These are phyloP conservation scores for Disparrhopalites patrizii DNA, from an alignment of 2,888 invertebrate genomes.

Conservation along the genomic window DNA sequence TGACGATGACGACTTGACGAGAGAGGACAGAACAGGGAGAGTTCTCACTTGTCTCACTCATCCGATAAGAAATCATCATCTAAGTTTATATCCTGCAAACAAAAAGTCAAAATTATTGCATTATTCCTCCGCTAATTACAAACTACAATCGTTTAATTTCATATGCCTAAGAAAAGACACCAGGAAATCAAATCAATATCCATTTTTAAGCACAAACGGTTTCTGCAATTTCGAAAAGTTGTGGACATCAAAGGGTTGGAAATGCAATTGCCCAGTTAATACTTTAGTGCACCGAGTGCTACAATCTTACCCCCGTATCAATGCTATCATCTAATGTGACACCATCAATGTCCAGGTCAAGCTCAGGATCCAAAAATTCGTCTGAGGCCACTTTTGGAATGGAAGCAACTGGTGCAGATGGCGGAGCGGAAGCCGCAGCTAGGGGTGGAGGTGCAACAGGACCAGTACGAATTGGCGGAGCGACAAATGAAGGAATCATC, in stretches of 20 bases:
- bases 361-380: conserved; percentile 62
- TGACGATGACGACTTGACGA: too few species aligned
- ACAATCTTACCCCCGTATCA: conserved; percentile 66
- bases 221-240: too few species aligned
- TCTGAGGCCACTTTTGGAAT: conserved; percentile 23
- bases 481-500: conserved; percentile 6
- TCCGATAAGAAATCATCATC: conserved; percentile 70
- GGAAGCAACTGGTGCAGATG: background rate
- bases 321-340: conserved; percentile 74
- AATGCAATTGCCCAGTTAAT: too few species aligned
- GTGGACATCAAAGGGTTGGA: too few species aligned
- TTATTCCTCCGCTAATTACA: too few species aligned
- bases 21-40: too few species aligned
- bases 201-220: too few species aligned
- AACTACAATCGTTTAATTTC: too few species aligned
- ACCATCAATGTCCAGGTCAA: conserved; percentile 79
- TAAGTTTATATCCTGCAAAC: conserved; percentile 66
- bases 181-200: too few species aligned
- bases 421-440: background rate
- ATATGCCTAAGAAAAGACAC: too few species aligned
- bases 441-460: conserved; percentile 22
- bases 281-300: too few species aligned
- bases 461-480: background rate
- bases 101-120: conserved; percentile 33
- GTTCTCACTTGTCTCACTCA: too few species aligned